Evolutionary conservation across 1,140 invertebrate genomes (phyloP), one percentile per base, ranked within the genome.

Genomic region (Pseudobourletiella spinata): DNA sequence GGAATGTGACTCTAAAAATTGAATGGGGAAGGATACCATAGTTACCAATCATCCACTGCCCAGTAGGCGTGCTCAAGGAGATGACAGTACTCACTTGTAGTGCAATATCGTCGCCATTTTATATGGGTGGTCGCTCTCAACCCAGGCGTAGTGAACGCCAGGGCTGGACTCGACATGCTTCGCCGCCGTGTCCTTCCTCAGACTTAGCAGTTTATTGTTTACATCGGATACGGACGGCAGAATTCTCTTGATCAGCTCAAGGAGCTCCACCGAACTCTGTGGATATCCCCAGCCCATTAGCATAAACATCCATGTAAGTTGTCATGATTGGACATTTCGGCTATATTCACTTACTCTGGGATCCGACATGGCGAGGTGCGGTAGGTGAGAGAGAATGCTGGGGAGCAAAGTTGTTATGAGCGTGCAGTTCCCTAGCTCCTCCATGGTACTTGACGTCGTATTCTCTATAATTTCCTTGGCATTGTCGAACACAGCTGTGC

Each of bases 81-180:
- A n/a, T n/a, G n/a, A n/a, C n/a, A n/a, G n/a, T n/a, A 48, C 69
- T 71, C 72, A 88, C 87, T 83, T 83, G 75, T 92, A 94, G 77
- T 89, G 89, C 35, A 84, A 85, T 15, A 95, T 87, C 51, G 85
- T 84, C 2, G 91, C 87, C 39, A 88, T 86, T 76, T 92, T 91
- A 76, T 98, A 98, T 0, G 95, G 95, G 80, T 98, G 95, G 32
- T 95, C 91, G 75, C 92, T 95, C 78, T 98, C 93, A 8, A 97
- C 83, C 79, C 91, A 85, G 11, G 91, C 87, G 73, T 94, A 95
- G 77, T 93, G 88, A 70, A 86, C 82, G 64, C 59, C 64, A 28
- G 57, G 18, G 14, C 14, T 51, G 20, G 43, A 57, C 29, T 61
- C 62, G 32, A 8, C 8, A 11, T 8, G 32, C 32, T 39, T 39